Evolutionary conservation across 2,113 vertebrate genomes (phyloP).

Genomic region (Accipiter virgatus): DNA sequence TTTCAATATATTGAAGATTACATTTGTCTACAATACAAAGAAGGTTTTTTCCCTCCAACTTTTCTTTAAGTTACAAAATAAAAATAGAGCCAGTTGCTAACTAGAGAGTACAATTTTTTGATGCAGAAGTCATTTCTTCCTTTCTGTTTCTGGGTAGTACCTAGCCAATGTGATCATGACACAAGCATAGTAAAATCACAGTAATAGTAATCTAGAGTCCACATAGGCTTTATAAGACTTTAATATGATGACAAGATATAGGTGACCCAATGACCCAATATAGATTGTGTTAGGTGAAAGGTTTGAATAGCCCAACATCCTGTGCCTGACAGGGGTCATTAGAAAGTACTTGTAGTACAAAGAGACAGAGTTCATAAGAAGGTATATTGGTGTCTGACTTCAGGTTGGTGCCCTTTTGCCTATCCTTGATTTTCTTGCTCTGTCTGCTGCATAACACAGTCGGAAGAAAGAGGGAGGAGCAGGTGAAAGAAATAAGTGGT

Average conservation of each 20-base stretch:
- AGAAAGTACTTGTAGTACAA: neutral
- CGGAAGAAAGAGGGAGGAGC: neutral
- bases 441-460: neutral
- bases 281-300: neutral
- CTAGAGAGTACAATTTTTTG: neutral
- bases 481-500: neutral
- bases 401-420: neutral
- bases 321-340: neutral
- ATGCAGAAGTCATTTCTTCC: neutral
- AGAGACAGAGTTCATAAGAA: neutral
- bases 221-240: neutral
- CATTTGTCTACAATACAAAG: neutral
- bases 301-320: neutral
- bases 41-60: neutral
- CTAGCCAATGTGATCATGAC: neutral
- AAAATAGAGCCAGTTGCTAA: neutral
- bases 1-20: neutral
- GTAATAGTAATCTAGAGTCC: neutral
- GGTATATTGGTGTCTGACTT: neutral
- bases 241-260: neutral
- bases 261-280: neutral
- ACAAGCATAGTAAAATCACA: neutral
- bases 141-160: neutral
- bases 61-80: neutral
- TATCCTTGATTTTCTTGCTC: neutral